Evolutionary conservation across 2,888 invertebrate species (phyloP), one percentile per base, ranked within the genome.

Genomic region (Tethea ocularis): DNA sequence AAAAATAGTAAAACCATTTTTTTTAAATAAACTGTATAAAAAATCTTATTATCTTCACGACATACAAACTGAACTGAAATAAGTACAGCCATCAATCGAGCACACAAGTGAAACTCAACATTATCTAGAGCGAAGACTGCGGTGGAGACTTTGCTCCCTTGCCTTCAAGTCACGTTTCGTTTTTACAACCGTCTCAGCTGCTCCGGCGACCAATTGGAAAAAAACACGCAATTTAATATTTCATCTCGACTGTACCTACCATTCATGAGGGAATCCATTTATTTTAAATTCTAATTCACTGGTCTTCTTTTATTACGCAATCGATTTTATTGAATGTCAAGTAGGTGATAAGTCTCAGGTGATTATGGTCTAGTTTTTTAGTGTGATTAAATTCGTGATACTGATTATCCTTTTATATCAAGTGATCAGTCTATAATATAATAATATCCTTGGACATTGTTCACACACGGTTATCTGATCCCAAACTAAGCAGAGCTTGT

Each of bases 151-250:
- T 53, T 33, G 36, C 33, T 33, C 66, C 64, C 63, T 60, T 60
- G 62, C 62, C 62, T 62, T 61, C 54, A 26, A 36, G 91, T 90
- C 92, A 92, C 92, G 92, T 92, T 72, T 81, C 80, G 74, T 72
- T 88, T 92, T 92, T 92, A 92, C 88, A 84, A 76, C 88, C 85
- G 84, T 71, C 87, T 86, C 91, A 91, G 91, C 89, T 91, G 89
- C 82, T 79, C 71, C 68, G 71, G 78, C 71, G 72, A 75, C 83
- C 89, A 89, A 91, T 89, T 82, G 86, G 83, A 86, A 85, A 88
- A 89, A 89, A 88, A 80, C 78, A 77, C 78, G 76, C 77, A 77
- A 77, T 83, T 86, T 86, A 86, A 85, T 88, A 88, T 89, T 87
- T 88, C 86, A 89, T 88, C 80, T 72, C 67, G 69, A 69, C 69